Base-by-base conservation (phyloP, 1,140 invertebrate species). In the Drosophila yakuba region DNA sequence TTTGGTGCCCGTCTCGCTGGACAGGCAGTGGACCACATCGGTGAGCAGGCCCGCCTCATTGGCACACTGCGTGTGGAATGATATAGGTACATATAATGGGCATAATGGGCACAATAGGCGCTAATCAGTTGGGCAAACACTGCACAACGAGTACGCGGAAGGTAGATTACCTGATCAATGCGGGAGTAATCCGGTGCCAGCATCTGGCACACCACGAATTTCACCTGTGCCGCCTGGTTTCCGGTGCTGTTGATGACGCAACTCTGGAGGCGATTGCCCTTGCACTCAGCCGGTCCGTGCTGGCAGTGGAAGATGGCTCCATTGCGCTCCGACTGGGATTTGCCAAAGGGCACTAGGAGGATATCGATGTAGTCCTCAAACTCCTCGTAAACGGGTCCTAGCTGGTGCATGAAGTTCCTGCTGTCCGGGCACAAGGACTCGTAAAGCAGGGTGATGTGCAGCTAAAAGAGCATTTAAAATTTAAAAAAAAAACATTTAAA, bases 391-490 rank as follows among this genome's bases (percentile, higher is more conserved):
- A 94, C 88, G 6, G 93, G 91, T 10, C 78, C 85, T 39, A 95
- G 83, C 79, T 96, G 94, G 3, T 90, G 75, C 56, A 97, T 94
- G 80, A 97, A 97, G 15, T 92, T 77, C 38, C 94, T 94, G 82
- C 96, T 97, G 82, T 97, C 96, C 0, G 95, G 95, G 86, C 97
- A 98, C 0, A 97, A 91, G 10, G 95, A 94, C 93, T 98, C 97
- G 82, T 97, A 98, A 75, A 96, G 97, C 50, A 97, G 58, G 0
- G 84, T 81, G 17, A 92, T 78, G 39, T 92, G 80, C 8, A 92
- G 67, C 91, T 92, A 36, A 3, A 38, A 6, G 5, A 20, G n/a
- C n/a, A n/a, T n/a, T n/a, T n/a, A n/a, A n/a, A n/a, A n/a, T n/a
- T n/a, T n/a, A n/a, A n/a, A n/a, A n/a, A n/a, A n/a, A n/a, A n/a